Evolutionary conservation across 2,888 invertebrate genomes (phyloP), one percentile per base, ranked within the genome.

Genomic region (Ormyrus pomaceus): DNA sequence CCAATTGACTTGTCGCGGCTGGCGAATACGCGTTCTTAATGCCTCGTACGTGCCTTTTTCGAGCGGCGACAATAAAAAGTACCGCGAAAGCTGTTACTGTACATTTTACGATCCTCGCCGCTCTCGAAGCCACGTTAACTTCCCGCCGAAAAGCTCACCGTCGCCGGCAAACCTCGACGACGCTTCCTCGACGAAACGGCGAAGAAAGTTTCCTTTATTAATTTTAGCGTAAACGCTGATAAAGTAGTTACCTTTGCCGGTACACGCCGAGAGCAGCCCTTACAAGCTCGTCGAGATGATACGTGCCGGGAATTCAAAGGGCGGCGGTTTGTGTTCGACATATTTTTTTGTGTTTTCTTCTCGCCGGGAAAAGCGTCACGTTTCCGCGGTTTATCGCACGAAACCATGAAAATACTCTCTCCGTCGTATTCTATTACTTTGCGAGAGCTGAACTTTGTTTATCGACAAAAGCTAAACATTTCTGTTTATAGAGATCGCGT

Each of bases 241-340:
- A 34, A 34, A 34, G 34, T 34, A 34, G 34, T 4, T 4, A 34
- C 3, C 34, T 34, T 34, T 34, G 34, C 34, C 34, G 34, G 34
- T 34, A 34, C 34, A 34, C 34, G 34, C 34, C 34, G 3, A 34
- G 3, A 34, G 34, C 34, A 34, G 34, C 34, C 3, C 34, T 75
- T 71, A 66, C 74, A 64, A 70, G 48, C 79, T 75, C 53, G 64
- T n/a, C 46, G 46, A 70, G 65, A 66, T 70, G 58, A 66, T 66
- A 75, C 70, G 53, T 79, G 75, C 53, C 19, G 6, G 5, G 65
- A 70, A 71, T 75, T 62, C 50, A 62, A 50, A 79, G 50, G 34
- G 34, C 34, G 3, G 34, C 34, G 11, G 48, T 66, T 74, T 58
- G n/a, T n/a, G 46, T 9, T 68, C 10, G 6, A 5, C 34, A 4